Conservation (phyloP, 2,113 vertebrate genomes). For the Lates calcarifer region DNA sequence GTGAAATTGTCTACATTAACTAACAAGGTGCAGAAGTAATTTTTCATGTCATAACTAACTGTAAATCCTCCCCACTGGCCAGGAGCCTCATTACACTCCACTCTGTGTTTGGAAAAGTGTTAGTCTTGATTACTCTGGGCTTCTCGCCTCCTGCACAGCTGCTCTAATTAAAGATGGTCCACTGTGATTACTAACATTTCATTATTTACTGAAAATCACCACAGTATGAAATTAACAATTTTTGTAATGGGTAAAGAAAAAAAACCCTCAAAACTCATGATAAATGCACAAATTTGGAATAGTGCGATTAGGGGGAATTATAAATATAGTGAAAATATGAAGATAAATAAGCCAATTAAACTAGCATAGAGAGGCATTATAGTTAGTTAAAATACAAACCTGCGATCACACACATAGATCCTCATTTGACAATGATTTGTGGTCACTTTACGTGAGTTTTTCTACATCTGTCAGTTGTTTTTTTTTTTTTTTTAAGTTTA, state of each 20-base stretch:
- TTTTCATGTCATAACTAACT: background rate
- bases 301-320: constrained; percentile 2
- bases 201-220: constrained; percentile 36
- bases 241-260: background rate
- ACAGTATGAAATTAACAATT: constrained; percentile 38
- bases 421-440: background rate
- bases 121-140: constrained; percentile 35
- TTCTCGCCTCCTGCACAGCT: constrained; percentile 9
- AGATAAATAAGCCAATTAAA: constrained; percentile 24
- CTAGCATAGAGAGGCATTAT: background rate
- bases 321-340: constrained; percentile 6
- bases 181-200: constrained; percentile 17
- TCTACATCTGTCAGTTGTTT: background rate
- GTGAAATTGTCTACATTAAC: background rate
- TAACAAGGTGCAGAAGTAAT: constrained; percentile 3
- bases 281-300: constrained; percentile 6
- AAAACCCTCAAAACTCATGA: background rate
- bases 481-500: background rate
- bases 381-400: background rate
- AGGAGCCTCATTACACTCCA: background rate
- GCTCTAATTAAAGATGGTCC: constrained; percentile 53
- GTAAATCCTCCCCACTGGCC: background rate
- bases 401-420: background rate
- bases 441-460: too few species aligned
- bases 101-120: background rate